Conservation (phyloP, 1,140 invertebrate genomes). For the Drosophila novamexicana region DNA sequence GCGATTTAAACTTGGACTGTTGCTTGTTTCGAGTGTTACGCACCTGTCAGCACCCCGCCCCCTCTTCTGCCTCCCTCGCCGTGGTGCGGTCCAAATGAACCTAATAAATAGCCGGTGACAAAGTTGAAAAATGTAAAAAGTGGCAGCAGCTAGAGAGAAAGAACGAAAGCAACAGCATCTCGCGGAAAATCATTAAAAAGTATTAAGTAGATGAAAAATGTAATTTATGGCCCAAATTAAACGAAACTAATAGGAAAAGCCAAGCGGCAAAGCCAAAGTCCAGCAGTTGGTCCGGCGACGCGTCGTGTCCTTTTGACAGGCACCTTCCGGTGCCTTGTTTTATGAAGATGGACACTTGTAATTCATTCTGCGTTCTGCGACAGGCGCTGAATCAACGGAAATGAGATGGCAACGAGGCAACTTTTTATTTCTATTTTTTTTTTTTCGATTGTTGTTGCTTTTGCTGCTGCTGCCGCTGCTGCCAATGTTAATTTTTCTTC, state of each 20-base stretch:
- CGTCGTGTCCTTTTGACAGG: conserved; percentile 71
- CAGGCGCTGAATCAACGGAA: conserved; percentile 69
- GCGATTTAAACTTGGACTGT: conserved; percentile 36
- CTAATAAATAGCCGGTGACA: conserved; percentile 37
- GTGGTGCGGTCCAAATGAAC: not conserved
- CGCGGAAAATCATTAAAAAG: conserved; percentile 74
- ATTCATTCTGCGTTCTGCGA: conserved; percentile 75
- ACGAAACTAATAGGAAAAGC: conserved; percentile 79
- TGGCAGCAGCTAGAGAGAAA: not conserved
- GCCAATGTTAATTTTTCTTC: conserved; percentile 65
- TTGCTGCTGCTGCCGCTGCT: conserved; percentile 21
- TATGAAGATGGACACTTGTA: conserved; percentile 82
- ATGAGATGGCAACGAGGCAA: conserved; percentile 60
- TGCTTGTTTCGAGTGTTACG: conserved; percentile 16
- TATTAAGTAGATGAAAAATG: conserved; percentile 73
- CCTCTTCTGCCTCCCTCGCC: not conserved
- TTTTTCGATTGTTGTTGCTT: conserved; percentile 10
- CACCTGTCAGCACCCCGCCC: conserved; percentile 18
- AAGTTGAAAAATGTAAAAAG: conserved; percentile 38
- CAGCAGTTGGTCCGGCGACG: not conserved
- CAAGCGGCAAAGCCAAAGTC: conserved; percentile 37
- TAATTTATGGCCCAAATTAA: conserved; percentile 81
- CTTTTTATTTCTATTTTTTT: conserved; percentile 49
- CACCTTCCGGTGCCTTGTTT: conserved; percentile 76
- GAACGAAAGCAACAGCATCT: conserved; percentile 2